Percentiles rank a stretch among this genome's conserved stretches.
These are phyloP conservation scores for Eretmochelys imbricata DNA, from an alignment of 2,113 vertebrate genomes.

Conservation along the genomic window DNA sequence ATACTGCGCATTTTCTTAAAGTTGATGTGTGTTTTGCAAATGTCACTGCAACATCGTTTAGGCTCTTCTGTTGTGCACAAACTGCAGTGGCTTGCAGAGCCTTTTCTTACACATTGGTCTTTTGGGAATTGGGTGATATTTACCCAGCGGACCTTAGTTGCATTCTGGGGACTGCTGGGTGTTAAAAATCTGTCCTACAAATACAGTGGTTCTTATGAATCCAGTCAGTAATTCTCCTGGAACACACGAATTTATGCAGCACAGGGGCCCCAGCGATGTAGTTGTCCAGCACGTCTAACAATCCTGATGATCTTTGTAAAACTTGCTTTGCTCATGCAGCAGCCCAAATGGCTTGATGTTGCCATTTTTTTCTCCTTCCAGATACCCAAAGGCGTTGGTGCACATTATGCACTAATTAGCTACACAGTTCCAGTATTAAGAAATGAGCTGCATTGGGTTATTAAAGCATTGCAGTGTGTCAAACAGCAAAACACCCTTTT, in stretches of 20 bases:
- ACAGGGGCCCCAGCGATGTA: not conserved
- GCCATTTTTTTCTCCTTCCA: not conserved
- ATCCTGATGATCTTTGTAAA: not conserved
- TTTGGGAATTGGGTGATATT: not conserved
- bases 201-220: not conserved
- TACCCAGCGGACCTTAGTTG: not conserved
- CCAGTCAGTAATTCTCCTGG: not conserved
- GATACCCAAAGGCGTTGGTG: not conserved
- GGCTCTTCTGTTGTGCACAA: not conserved
- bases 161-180: too few relatives aligned
- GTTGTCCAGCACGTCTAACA: not conserved
- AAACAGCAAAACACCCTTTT: not conserved
- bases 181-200: too few relatives aligned
- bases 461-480: not conserved
- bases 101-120: too few relatives aligned
- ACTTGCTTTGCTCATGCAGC: not conserved
- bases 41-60: rapidly evolving
- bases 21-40: not conserved
- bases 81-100: not conserved
- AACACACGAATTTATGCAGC: not conserved
- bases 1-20: too few relatives aligned
- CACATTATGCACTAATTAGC: not conserved
- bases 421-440: not conserved
- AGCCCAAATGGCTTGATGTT: not conserved
- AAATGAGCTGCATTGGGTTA: not conserved